Conservation (phyloP, 2,888 invertebrate species). For the Gnatocerus cornutus region DNA sequence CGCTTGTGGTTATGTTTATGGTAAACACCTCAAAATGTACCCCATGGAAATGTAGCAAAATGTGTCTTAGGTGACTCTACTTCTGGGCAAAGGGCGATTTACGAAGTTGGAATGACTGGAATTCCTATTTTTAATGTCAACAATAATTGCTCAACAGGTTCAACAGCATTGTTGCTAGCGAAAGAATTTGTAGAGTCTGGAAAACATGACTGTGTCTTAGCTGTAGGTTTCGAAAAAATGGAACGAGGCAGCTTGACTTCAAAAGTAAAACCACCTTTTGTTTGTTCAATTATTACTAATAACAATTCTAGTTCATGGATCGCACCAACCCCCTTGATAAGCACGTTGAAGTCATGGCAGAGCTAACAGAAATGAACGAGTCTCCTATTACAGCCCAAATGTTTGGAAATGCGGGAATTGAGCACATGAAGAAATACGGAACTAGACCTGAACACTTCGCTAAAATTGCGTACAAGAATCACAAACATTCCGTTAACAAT, state of each 20-base stretch:
- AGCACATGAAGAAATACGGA: slow-evolving; percentile 97
- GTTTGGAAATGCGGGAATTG: slow-evolving; percentile 96
- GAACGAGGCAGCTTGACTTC: slow-evolving; percentile 89
- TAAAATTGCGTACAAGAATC: slow-evolving; percentile 98
- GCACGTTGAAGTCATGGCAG: slow-evolving; percentile 89
- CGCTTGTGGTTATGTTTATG: slow-evolving; percentile 94
- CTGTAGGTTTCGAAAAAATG: slow-evolving; percentile 99
- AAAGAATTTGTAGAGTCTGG: slow-evolving; percentile 95
- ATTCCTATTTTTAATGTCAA: slow-evolving; percentile 99
- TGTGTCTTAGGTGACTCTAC: slow-evolving; percentile 86
- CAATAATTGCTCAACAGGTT: slow-evolving; percentile 98
- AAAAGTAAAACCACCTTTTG: slow-evolving; percentile 73
- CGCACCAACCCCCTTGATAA: slow-evolving; percentile 92
- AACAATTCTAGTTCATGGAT: slow-evolving; percentile 77
- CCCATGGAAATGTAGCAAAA: not conserved
- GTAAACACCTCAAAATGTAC: slow-evolving; percentile 64
- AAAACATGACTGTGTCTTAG: slow-evolving; percentile 89
- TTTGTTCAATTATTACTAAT: slow-evolving; percentile 6
- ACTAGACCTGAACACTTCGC: slow-evolving; percentile 95
- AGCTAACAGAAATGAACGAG: slow-evolving; percentile 84
- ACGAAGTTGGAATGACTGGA: slow-evolving; percentile 95
- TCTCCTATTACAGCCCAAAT: slow-evolving; percentile 95
- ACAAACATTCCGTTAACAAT: slow-evolving; percentile 96
- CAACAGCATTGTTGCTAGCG: slow-evolving; percentile 91
- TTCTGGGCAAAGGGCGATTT: slow-evolving; percentile 94